phyloP scores from a whole-genome alignment of 1,140 invertebrate species.

The fruit fly (Drosophila melanogaster) region DNA sequence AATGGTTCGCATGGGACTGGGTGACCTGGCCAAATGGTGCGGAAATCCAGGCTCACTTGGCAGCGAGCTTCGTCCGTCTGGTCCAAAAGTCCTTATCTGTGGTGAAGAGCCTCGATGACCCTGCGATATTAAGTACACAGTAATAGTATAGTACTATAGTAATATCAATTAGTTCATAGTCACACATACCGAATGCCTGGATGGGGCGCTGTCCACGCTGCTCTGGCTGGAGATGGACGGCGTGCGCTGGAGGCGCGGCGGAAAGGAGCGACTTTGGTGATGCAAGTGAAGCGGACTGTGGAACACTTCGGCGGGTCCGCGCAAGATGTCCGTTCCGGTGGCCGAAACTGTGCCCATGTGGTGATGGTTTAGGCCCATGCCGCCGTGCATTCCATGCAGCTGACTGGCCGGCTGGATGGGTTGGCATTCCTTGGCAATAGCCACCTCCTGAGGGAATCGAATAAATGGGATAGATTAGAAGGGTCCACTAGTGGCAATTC shows the following conservation, averaged over 20 bases:
- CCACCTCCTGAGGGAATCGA: slow-evolving; percentile 87
- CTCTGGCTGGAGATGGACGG: slow-evolving; percentile 92
- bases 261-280: slow-evolving; percentile 84
- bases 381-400: slow-evolving; percentile 49
- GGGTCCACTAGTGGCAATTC: too few relatives aligned
- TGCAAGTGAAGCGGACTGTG: slow-evolving; percentile 83
- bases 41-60: slow-evolving; percentile 77
- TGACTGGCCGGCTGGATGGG: slow-evolving; percentile 86
- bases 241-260: slow-evolving; percentile 87
- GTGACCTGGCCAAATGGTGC: slow-evolving; percentile 86
- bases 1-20: slow-evolving; percentile 90
- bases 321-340: slow-evolving; percentile 75
- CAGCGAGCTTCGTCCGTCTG: slow-evolving; percentile 87
- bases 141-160: not conserved
- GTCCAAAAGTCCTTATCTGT: slow-evolving; percentile 91
- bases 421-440: slow-evolving; percentile 87
- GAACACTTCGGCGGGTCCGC: slow-evolving; percentile 74
- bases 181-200: slow-evolving; percentile 87
- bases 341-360: slow-evolving; percentile 56
- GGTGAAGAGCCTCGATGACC: slow-evolving; percentile 91
- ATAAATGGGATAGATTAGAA: not conserved
- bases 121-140: slow-evolving; percentile 7
- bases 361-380: slow-evolving; percentile 44
- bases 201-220: slow-evolving; percentile 90
- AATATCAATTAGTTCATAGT: too few relatives aligned